Evolutionary conservation across 2,888 invertebrate genomes (phyloP), one percentile per base, ranked within the genome.

Genomic region (Apotomis capreana): DNA sequence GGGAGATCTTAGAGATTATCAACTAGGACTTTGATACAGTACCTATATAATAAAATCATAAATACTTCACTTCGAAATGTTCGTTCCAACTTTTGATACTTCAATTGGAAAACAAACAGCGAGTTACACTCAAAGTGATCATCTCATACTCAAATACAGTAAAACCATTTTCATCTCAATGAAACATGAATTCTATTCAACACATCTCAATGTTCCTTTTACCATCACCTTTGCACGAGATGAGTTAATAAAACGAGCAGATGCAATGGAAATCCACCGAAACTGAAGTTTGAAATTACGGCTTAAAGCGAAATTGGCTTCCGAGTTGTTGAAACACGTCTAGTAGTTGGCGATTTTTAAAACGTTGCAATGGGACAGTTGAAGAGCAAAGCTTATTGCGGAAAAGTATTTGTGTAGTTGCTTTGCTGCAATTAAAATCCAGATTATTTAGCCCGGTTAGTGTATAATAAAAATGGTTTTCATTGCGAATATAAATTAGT

Each of bases 251-350:
- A 57, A 57, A 55, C 15, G 15, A 26, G 26, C 26, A 55, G 36
- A 26, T 26, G 26, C 55, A 26, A 26, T 26, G 26, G 12, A 57
- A 57, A 36, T 57, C 12, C 55, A 36, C 12, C 36, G 55, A 57
- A 57, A 57, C 26, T 57, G 55, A 57, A 57, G 55, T 57, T 26
- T 57, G 26, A 57, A 57, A 57, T 57, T 36, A 57, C 55, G 55
- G 55, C 26, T 57, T 57, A 57, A 55, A 57, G 2, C 10, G 36
- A 10, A 57, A 57, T 57, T 57, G 55, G 55, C 55, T 57, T 57
- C 9, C 9, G 55, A 57, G 55, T 57, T 57, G 55, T 36, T 57
- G 36, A 36, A 57, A 10, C 10, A 26, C 10, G 26, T 36, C 55
- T 26, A 9, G 26, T 9, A 26, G 55, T 57, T 26, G 1, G 55